Base-by-base conservation (phyloP, 1,140 invertebrate genomes). In the Manduca sexta region DNA sequence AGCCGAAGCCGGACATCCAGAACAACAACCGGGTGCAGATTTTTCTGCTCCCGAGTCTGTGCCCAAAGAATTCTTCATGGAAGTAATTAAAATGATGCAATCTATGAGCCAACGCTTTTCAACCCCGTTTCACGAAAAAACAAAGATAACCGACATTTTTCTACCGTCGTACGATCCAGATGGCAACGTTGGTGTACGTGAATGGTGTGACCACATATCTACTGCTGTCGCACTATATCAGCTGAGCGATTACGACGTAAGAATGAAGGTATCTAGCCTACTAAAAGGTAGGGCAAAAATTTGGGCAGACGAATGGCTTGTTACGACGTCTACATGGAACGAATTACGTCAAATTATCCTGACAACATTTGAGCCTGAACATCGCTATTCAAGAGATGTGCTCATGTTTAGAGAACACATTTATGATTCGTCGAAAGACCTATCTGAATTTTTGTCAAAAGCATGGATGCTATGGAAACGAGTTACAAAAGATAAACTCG, bases 361-460 rank as follows among this genome's bases (percentile, higher is more conserved):
- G 2, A 34, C 33, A 2, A 34, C 33, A 3, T 34, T 34, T 11
- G 33, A 34, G 11, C 33, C 33, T 3, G 33, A 13, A 34, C 3
- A 3, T 11, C 33, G 33, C 13, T 34, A 34, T 13, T 34, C 33
- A 4, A 11, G 10, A 3, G 13, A 34, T 11, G 33, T 34, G 33
- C 13, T 34, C 3, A 34, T 3, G 6, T 64, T 71, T 17, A 45
- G 62, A 38, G 64, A 71, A 40, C 63, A 72, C 48, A 16, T 30
- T 30, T 66, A 66, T 12, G 50, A 66, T 33, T 13, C 29, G 2
- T 18, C 30, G 1, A 54, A 44, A n/a, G 45, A 54, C 13, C 38
- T 65, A 5, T 26, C 62, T 0, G 43, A 55, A 33, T 60, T 51
- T 16, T 38, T 60, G 8, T 57, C 55, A n/a, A 33, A 35, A 4